These are phyloP conservation scores for Carcina quercana DNA, from an alignment of 2,888 invertebrate species.

Conservation along the genomic window DNA sequence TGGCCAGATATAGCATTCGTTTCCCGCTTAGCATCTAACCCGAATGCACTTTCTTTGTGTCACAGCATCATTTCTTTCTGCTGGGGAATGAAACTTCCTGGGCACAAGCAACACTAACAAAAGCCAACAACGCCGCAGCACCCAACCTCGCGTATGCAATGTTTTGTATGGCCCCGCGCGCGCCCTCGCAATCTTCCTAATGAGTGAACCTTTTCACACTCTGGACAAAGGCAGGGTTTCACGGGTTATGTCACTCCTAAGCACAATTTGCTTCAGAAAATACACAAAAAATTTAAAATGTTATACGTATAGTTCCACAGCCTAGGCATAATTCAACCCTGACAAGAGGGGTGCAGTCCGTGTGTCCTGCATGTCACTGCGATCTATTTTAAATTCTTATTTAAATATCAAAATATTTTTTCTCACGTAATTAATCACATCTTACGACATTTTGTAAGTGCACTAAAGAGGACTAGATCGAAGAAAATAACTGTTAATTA, in stretches of 20 bases:
- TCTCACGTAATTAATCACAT: no score
- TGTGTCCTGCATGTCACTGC: no score
- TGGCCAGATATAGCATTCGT: conserved; percentile 40
- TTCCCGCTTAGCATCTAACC: conserved; percentile 42
- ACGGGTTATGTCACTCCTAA: conserved; percentile 65
- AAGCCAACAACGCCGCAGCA: conserved; percentile 35
- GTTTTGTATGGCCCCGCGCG: conserved; percentile 46
- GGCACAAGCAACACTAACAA: conserved; percentile 40
- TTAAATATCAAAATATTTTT: no score
- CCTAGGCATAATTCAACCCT: no score
- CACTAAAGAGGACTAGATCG: no score
- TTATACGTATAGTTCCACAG: no score
- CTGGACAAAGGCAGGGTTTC: conserved; percentile 64
- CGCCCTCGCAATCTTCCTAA: conserved; percentile 74
- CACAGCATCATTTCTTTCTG: conserved; percentile 46
- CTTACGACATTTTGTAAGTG: no score
- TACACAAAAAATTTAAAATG: no score
- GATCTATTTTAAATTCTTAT: no score
- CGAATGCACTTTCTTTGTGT: conserved; percentile 56
- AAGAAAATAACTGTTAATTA: no score
- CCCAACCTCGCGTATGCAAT: conserved; percentile 36
- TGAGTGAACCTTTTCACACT: conserved; percentile 73
- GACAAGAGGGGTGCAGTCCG: no score
- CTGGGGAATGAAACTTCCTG: conserved; percentile 52
- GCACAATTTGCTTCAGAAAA: no score